Evolutionary conservation across 2,113 vertebrate genomes (phyloP).

Genomic region (Grallaria varia): DNA sequence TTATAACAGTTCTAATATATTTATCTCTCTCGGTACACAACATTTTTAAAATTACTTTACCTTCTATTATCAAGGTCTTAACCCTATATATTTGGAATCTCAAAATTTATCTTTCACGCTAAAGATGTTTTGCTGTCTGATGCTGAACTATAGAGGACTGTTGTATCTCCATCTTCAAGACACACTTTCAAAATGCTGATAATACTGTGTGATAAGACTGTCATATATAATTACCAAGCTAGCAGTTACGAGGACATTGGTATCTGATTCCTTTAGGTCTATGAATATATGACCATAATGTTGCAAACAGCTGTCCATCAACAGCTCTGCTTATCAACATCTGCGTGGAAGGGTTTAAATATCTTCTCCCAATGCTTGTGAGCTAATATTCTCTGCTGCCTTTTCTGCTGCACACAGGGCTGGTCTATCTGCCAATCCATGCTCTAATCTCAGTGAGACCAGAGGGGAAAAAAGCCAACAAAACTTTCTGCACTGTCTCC

Average conservation of each 20-base stretch:
- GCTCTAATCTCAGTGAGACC: neutral
- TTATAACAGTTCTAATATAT: conserved; percentile 8
- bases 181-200: conserved; percentile 41
- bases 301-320: conserved; percentile 51
- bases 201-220: conserved; percentile 46
- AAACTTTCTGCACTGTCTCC: neutral
- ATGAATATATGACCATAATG: conserved; percentile 26
- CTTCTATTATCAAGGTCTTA: neutral
- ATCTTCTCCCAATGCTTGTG: neutral
- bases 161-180: neutral
- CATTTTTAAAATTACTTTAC: neutral
- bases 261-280: conserved; percentile 51
- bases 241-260: conserved; percentile 11
- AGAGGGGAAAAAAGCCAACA: neutral
- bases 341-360: neutral
- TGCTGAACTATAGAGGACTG: neutral
- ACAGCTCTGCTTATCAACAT: conserved; percentile 22
- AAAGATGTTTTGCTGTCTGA: neutral
- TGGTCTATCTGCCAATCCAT: neutral
- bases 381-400: neutral
- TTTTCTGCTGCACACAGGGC: neutral
- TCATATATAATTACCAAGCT: conserved; percentile 52
- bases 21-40: neutral
- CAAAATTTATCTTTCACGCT: neutral
- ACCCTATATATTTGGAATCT: neutral